phyloP scores from a whole-genome alignment of 2,888 invertebrate species.

The Trichopoda pennipes region DNA sequence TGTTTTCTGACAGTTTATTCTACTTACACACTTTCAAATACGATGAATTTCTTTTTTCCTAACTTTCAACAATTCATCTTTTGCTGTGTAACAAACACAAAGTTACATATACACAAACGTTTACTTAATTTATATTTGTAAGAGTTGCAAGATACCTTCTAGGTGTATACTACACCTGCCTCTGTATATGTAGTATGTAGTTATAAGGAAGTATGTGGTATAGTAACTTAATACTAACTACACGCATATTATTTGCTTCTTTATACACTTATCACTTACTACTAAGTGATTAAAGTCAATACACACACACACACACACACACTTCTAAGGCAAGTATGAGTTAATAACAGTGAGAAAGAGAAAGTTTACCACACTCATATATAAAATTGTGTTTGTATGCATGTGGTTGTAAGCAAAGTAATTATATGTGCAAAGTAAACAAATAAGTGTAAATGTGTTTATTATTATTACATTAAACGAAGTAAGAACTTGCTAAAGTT shows the following conservation, averaged over 20 bases:
- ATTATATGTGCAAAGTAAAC: background rate
- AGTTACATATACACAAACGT: background rate
- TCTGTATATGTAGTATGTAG: constrained; percentile 16
- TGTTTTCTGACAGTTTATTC: constrained; percentile 36
- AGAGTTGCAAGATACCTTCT: constrained; percentile 18
- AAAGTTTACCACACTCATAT: constrained; percentile 12
- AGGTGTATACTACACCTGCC: constrained; percentile 42
- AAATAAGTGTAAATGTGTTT: background rate
- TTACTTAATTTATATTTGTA: constrained; percentile 20
- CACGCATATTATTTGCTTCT: background rate
- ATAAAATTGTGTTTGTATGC: background rate
- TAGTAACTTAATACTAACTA: constrained; percentile 7
- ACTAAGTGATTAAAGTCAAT: constrained; percentile 12
- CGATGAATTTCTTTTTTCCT: background rate
- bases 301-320: background rate
- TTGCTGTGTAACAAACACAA: background rate
- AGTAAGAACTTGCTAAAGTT: no score
- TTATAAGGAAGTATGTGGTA: background rate
- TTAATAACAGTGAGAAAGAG: background rate
- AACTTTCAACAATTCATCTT: no score
- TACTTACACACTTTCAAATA: background rate
- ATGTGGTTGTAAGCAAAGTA: background rate
- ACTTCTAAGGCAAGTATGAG: background rate
- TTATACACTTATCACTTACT: background rate
- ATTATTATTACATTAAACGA: no score